These are phyloP conservation scores for Clarias magur DNA, from an alignment of 2,113 vertebrate species.

Conservation along the genomic window DNA sequence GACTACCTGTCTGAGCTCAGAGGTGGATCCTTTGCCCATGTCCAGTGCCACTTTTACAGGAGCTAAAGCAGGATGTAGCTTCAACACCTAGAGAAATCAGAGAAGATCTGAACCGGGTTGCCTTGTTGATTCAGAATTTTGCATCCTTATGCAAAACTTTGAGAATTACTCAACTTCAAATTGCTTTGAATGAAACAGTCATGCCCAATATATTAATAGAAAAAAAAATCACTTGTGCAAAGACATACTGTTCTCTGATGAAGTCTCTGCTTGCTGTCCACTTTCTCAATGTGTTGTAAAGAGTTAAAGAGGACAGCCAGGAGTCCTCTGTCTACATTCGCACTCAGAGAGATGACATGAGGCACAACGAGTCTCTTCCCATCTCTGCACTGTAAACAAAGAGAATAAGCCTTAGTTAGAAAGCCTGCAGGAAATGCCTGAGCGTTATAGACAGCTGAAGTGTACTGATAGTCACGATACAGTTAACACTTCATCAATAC, in stretches of 20 bases:
- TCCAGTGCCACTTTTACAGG: conserved; percentile 91
- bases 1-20: conserved; percentile 85
- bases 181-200: background rate
- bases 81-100: conserved; percentile 80
- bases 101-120: background rate
- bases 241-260: conserved; percentile 80
- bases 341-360: conserved; percentile 79
- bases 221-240: too few relatives aligned
- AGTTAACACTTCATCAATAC: background rate
- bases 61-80: conserved; percentile 87
- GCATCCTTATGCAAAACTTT: background rate
- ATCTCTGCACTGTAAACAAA: conserved; percentile 78
- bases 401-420: too few relatives aligned
- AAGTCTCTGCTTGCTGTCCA: conserved; percentile 74
- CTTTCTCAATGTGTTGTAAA: conserved; percentile 78
- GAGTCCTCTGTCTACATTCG: conserved; percentile 81
- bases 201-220: background rate
- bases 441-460: background rate
- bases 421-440: background rate
- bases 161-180: background rate
- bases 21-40: conserved; percentile 80
- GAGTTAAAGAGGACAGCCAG: conserved; percentile 87
- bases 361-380: conserved; percentile 80
- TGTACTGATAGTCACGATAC: background rate
- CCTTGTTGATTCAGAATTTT: background rate